Evolutionary conservation across 2,797 vertebrate species (phyloP).

Genomic region (Takifugu rubripes): DNA sequence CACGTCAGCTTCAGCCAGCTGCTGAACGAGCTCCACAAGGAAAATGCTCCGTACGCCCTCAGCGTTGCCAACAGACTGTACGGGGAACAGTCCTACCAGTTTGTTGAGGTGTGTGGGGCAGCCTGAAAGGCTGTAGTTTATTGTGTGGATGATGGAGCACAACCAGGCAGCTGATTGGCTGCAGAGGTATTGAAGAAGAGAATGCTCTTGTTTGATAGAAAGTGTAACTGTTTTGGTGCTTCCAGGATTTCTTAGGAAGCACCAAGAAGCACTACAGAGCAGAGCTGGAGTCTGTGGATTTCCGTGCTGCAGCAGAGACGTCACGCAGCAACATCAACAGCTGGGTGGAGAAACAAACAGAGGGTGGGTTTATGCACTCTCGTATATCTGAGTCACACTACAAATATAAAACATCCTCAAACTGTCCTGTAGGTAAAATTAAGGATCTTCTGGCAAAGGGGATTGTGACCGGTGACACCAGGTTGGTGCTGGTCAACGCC

Average conservation of each 20-base stretch:
- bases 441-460: constrained; percentile 61
- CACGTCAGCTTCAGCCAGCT: constrained; percentile 62
- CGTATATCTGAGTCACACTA: background rate
- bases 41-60: constrained; percentile 12
- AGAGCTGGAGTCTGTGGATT: too few relatives aligned
- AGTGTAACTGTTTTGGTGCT: too few relatives aligned
- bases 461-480: constrained; percentile 49
- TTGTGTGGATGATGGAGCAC: too few relatives aligned
- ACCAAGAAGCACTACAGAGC: too few relatives aligned
- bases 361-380: constrained; percentile 65
- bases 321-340: constrained; percentile 81
- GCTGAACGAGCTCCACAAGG: constrained; percentile 74
- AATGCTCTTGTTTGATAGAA: too few relatives aligned
- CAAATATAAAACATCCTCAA: background rate
- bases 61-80: too few relatives aligned
- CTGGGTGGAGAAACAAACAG: constrained; percentile 84
- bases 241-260: too few relatives aligned
- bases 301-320: too few relatives aligned
- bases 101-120: constrained; percentile 5
- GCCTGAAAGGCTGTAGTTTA: background rate
- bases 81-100: too few relatives aligned
- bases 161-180: too few relatives aligned
- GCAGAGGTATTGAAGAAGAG: too few relatives aligned
- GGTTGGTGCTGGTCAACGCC: constrained; percentile 75
- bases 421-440: constrained; percentile 65